Evolutionary conservation across 2,113 vertebrate genomes (phyloP).

Genomic region (Myotis lucifugus): DNA sequence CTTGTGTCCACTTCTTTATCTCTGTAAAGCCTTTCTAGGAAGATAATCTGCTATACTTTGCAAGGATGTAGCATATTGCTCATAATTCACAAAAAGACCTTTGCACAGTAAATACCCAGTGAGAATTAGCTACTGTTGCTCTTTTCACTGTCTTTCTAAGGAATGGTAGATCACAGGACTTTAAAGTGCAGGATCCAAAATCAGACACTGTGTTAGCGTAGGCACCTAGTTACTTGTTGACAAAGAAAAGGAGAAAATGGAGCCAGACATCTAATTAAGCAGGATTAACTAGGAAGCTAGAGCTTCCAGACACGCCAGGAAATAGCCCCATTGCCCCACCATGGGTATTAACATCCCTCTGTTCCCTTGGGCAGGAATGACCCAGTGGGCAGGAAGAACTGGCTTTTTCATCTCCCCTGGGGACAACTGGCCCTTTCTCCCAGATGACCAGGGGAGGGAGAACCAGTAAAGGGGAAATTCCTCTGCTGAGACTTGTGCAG

Average conservation of each 20-base stretch:
- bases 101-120: background rate
- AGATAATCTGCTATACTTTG: background rate
- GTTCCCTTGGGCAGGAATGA: background rate
- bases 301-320: background rate
- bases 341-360: background rate
- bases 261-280: background rate
- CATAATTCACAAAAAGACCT: background rate
- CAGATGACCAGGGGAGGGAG: background rate
- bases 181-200: background rate
- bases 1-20: background rate
- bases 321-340: background rate
- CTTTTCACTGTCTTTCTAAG: background rate
- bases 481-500: background rate
- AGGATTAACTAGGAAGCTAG: background rate
- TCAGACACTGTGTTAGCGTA: background rate
- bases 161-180: background rate
- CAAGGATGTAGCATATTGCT: background rate
- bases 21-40: constrained; percentile 26
- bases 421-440: background rate
- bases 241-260: background rate
- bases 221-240: background rate
- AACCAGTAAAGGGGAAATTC: background rate
- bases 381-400: background rate
- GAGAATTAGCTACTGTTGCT: background rate
- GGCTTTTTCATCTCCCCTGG: background rate